These are phyloP conservation scores for Aegithalos caudatus DNA, from an alignment of 2,113 vertebrate species.

Conservation along the genomic window DNA sequence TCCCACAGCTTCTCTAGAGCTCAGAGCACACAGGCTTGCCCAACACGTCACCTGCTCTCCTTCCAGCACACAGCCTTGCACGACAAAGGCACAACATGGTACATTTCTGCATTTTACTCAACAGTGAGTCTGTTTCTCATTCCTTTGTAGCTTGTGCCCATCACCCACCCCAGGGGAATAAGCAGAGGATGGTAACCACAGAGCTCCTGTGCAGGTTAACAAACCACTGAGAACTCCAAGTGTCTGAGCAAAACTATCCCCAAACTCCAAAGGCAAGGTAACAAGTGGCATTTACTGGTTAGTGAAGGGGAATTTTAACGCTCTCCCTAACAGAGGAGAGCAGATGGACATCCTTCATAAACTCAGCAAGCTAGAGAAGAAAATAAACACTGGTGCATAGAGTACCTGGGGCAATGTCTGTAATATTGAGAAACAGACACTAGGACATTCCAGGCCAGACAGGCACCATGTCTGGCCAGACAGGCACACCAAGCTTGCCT, in stretches of 20 bases:
- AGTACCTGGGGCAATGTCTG: not conserved
- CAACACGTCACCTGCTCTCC: not conserved
- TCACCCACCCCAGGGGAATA: not conserved
- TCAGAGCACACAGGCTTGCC: not conserved
- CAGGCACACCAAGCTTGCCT: not conserved
- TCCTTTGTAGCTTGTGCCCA: not conserved
- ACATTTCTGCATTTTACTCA: not conserved
- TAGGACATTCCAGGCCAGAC: not conserved
- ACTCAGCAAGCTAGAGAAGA: not conserved
- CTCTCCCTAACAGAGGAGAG: not conserved
- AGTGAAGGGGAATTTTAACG: not conserved
- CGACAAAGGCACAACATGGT: not conserved
- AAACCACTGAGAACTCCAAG: not conserved
- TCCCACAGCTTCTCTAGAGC: not conserved
- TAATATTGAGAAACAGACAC: not conserved
- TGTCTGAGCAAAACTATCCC: not conserved
- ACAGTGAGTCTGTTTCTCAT: not conserved
- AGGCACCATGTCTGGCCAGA: not conserved
- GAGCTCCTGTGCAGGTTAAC: not conserved
- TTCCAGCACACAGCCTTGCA: not conserved
- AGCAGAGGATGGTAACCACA: not conserved
- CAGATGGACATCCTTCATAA: not conserved
- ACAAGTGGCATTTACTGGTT: not conserved
- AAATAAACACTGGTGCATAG: not conserved
- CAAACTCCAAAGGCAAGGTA: not conserved